Evolutionary conservation across 2,888 invertebrate species (phyloP).

Genomic region (Euzophera pinguis): DNA sequence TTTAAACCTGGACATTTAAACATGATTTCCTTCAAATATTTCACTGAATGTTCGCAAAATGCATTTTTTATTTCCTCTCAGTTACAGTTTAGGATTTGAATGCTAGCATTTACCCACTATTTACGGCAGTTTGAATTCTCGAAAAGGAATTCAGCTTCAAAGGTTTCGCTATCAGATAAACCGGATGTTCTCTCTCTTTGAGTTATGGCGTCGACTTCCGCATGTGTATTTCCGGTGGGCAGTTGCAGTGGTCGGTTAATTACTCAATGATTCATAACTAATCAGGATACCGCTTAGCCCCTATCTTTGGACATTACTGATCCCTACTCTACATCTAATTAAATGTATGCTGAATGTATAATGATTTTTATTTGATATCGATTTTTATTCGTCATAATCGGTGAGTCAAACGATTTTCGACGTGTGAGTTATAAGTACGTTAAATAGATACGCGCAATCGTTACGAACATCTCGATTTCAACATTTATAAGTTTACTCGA

Average conservation of each 20-base stretch:
- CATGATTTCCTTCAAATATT: no score
- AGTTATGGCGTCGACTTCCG: constrained; percentile 72
- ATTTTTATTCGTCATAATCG: no score
- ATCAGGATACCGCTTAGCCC: constrained; percentile 37
- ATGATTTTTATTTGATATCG: no score
- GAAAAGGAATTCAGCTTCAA: constrained; percentile 22
- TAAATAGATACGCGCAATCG: no score
- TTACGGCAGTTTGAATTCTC: constrained; percentile 12
- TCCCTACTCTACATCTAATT: not conserved
- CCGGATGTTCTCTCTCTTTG: constrained; percentile 61
- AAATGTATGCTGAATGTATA: no score
- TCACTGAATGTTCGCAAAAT: not conserved
- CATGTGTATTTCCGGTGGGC: constrained; percentile 63
- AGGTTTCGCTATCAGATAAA: constrained; percentile 51
- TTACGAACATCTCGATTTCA: no score
- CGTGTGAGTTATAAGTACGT: no score
- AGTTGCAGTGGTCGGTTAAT: constrained; percentile 58
- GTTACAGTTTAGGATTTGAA: not conserved
- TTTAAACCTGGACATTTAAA: no score
- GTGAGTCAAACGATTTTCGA: no score
- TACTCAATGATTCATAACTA: constrained; percentile 66
- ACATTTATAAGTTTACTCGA: no score
- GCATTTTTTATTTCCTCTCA: constrained; percentile 9
- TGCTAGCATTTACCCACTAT: not conserved
- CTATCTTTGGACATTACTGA: not conserved